Conservation (phyloP, 2,113 vertebrate genomes). For the Ornithorhynchus anatinus region DNA sequence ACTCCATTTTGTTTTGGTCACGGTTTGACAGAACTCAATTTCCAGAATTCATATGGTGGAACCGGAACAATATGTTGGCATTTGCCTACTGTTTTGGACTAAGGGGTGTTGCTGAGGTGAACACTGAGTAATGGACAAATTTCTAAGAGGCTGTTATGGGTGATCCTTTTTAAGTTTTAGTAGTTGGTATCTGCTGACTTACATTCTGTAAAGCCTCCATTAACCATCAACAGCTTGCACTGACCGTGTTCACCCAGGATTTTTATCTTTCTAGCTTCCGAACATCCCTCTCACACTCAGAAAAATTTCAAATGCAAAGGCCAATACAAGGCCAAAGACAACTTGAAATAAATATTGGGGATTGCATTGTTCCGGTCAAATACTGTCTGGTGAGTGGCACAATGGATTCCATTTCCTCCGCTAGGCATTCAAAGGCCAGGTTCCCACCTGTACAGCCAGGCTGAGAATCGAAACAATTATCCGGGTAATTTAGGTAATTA, state of each 20-base stretch:
- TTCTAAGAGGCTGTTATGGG: constrained; percentile 47
- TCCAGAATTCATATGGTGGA: background rate
- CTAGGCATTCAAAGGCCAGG: background rate
- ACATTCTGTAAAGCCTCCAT: constrained; percentile 60
- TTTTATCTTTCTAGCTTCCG: constrained; percentile 34
- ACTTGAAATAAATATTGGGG: constrained; percentile 15
- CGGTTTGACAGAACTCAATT: background rate
- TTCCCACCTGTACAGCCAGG: constrained; percentile 4
- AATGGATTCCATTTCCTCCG: background rate
- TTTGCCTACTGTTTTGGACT: background rate
- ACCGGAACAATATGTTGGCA: background rate
- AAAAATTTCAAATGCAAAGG: constrained; percentile 14
- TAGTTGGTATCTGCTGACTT: constrained; percentile 65
- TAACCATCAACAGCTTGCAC: constrained; percentile 61
- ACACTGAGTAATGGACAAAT: constrained; percentile 8
- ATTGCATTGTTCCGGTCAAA: constrained; percentile 20
- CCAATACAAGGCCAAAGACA: constrained; percentile 3
- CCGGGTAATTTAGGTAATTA: constrained; percentile 16
- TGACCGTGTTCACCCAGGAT: constrained; percentile 46
- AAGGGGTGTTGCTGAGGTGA: background rate
- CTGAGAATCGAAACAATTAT: background rate
- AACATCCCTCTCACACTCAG: background rate
- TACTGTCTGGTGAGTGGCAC: constrained; percentile 16
- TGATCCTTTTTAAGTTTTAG: constrained; percentile 63
- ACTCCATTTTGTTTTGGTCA: background rate